Evolutionary conservation across 2,797 vertebrate genomes (phyloP).

Genomic region (Lacerta agilis): DNA sequence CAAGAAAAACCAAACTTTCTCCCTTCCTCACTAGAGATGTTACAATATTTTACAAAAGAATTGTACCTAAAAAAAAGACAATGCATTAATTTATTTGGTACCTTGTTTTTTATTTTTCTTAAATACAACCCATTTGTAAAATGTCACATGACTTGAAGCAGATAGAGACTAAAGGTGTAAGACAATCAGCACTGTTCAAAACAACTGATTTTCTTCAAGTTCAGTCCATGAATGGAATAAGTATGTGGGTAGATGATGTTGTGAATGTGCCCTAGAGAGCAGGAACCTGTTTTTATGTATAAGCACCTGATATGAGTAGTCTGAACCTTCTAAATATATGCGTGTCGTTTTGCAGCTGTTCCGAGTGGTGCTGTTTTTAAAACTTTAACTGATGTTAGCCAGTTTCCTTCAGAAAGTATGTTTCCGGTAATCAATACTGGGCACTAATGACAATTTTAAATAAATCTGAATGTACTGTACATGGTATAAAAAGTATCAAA

Average conservation of each 20-base stretch:
- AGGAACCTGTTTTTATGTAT: not conserved
- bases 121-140: not conserved
- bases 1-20: not conserved
- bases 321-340: not conserved
- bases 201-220: not conserved
- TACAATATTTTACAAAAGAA: not conserved
- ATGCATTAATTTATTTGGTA: not conserved
- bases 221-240: not conserved
- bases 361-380: constrained; percentile 53
- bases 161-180: not conserved
- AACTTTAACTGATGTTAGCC: constrained; percentile 35
- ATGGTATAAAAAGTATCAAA: constrained; percentile 50
- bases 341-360: not conserved
- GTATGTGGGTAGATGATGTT: not conserved
- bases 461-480: constrained; percentile 45
- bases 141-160: not conserved
- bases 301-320: not conserved
- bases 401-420: constrained; percentile 50
- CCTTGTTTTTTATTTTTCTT: not conserved
- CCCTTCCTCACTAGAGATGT: not conserved
- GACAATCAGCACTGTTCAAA: not conserved
- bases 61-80: not conserved
- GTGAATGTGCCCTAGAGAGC: not conserved
- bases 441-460: constrained; percentile 42
- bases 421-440: constrained; percentile 49